A percentile compares a stretch with the other conserved stretches of the same genome.
These are phyloP conservation scores for Hylyphantes graminicola DNA, from an alignment of 1,140 invertebrate genomes.

Conservation along the genomic window DNA sequence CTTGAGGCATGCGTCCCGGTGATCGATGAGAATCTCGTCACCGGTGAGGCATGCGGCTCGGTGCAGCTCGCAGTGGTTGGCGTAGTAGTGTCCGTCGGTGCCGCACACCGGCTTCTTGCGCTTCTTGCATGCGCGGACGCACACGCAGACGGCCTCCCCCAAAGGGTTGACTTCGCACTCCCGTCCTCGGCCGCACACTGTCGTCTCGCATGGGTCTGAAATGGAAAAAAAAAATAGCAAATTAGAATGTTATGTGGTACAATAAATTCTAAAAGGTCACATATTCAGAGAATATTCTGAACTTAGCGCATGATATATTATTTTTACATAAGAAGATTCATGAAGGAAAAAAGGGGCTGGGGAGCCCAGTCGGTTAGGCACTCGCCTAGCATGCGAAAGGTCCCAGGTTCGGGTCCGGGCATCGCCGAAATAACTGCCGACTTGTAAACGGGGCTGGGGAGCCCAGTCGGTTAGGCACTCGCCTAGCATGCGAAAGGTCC, in stretches of 20 bases:
- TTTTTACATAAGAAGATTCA: neutral
- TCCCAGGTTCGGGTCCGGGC: no score
- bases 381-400: no score
- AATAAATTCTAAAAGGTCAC: neutral
- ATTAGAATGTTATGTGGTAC: no score
- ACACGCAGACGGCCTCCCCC: constrained; percentile 74
- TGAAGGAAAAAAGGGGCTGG: no score
- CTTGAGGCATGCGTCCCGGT: constrained; percentile 63
- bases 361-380: no score
- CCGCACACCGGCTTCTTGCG: constrained; percentile 75
- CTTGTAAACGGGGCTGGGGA: no score
- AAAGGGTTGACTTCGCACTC: constrained; percentile 73
- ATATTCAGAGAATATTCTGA: neutral
- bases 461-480: no score
- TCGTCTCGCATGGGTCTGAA: constrained; percentile 74
- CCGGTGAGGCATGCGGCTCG: constrained; percentile 75
- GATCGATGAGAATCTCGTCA: constrained; percentile 72
- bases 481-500: no score
- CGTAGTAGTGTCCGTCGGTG: constrained; percentile 78
- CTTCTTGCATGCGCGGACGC: constrained; percentile 72
- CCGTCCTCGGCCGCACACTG: constrained; percentile 77
- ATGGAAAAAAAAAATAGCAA: neutral
- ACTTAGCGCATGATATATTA: neutral
- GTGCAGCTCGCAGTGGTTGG: constrained; percentile 83
- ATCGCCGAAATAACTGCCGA: no score